Evolutionary conservation across 2,797 vertebrate genomes (phyloP).

Genomic region (Coccyzus lansbergi): DNA sequence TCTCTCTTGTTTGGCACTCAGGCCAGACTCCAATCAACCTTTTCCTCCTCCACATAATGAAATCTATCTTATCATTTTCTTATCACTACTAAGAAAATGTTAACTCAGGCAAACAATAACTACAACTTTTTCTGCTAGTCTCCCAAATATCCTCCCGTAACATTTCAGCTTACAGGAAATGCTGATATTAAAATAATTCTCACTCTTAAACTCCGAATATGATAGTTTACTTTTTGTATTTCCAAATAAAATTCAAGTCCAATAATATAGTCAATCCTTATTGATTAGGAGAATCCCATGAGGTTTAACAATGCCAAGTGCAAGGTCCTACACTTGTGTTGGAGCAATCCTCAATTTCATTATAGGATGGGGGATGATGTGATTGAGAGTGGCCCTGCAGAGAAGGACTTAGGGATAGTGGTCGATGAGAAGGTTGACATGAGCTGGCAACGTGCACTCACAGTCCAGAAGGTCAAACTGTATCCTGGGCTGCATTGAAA

Average conservation of each 20-base stretch:
- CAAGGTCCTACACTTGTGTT: too few species aligned
- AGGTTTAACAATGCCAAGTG: too few species aligned
- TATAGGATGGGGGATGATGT: too few species aligned
- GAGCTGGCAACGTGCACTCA: too few species aligned
- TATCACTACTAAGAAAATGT: neutral
- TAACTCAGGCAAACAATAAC: neutral
- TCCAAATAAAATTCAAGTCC: neutral
- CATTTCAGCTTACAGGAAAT: neutral
- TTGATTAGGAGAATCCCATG: neutral
- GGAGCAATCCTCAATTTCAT: too few species aligned
- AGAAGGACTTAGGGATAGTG: too few species aligned
- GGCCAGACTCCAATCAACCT: neutral
- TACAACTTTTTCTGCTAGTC: neutral
- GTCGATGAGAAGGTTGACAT: too few species aligned
- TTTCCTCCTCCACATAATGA: neutral
- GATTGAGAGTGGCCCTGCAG: too few species aligned
- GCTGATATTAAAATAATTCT: neutral
- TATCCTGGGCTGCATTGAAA: too few species aligned
- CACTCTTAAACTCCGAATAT: neutral
- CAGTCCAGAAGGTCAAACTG: too few species aligned
- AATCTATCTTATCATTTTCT: neutral
- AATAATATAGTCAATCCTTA: neutral
- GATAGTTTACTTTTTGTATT: neutral
- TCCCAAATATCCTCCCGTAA: neutral
- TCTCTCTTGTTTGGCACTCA: neutral